Evolutionary conservation across 2,888 invertebrate species (phyloP).

Genomic region (Synergus laeviventris): DNA sequence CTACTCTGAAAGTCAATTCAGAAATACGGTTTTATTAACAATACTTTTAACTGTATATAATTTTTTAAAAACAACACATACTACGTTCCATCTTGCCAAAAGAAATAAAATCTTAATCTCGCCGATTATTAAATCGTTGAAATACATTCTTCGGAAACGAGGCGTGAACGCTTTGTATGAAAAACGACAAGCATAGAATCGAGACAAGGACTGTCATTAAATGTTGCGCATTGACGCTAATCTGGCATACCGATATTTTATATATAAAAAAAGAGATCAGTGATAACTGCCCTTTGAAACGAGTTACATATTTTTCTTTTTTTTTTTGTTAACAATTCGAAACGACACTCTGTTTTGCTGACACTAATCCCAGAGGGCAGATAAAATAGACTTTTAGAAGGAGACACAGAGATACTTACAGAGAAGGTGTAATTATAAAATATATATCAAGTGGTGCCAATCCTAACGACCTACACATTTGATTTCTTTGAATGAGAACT

Average conservation of each 20-base stretch:
- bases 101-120: slow-evolving; percentile 3
- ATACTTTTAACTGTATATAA: neutral
- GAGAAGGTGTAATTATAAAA: neutral
- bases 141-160: slow-evolving; percentile 34
- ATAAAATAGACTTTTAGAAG: neutral
- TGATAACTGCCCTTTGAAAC: slow-evolving; percentile 13
- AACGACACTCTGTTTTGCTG: slow-evolving; percentile 20
- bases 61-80: neutral
- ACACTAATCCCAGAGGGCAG: slow-evolving; percentile 22
- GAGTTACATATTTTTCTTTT: neutral
- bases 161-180: slow-evolving; percentile 23
- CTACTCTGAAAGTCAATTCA: neutral
- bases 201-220: slow-evolving; percentile 37
- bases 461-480: neutral
- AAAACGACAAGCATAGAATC: neutral
- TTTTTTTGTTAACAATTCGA: slow-evolving; percentile 22
- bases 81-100: neutral
- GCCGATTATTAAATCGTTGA: slow-evolving; percentile 8
- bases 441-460: neutral
- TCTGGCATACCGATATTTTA: slow-evolving; percentile 25
- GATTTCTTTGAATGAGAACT: neutral
- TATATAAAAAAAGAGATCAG: neutral
- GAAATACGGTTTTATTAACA: neutral
- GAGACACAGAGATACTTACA: neutral
- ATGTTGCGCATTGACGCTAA: slow-evolving; percentile 22